Conservation (phyloP, 2,888 invertebrate genomes). For the Plebejus anna region DNA sequence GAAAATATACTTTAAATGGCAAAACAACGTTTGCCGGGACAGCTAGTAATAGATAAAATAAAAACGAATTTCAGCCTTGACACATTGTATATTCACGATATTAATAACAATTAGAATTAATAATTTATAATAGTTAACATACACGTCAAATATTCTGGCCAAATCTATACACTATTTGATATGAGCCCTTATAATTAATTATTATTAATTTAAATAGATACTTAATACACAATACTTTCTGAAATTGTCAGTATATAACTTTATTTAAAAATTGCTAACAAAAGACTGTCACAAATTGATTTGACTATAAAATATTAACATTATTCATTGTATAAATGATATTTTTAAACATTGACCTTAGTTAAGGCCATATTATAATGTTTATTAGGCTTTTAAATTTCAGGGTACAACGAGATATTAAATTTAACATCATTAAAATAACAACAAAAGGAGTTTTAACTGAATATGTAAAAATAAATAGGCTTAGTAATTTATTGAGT, state of each 20-base stretch:
- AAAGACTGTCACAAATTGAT: neutral
- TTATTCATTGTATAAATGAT: neutral
- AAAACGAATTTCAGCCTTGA: neutral
- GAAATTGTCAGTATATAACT: neutral
- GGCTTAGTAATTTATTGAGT: too few species aligned
- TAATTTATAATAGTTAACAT: slow-evolving; percentile 1
- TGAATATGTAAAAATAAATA: too few species aligned
- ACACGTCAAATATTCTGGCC: neutral
- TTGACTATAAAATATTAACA: neutral
- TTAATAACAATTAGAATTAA: neutral
- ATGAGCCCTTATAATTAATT: neutral
- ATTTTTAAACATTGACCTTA: neutral
- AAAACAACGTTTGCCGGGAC: too few species aligned
- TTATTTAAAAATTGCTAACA: neutral
- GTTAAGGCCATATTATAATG: neutral
- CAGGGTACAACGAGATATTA: neutral
- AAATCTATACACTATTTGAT: slow-evolving; percentile 1
- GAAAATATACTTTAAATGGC: too few species aligned
- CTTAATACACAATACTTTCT: neutral
- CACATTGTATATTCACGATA: slow-evolving; percentile 5
- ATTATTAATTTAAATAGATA: neutral
- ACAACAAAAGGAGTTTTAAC: too few species aligned
- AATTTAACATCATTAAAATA: neutral
- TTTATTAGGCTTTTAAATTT: neutral
- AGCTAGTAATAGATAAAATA: neutral